Evolutionary conservation across 2,113 vertebrate species (phyloP).

Genomic region (Charadrius vociferus): DNA sequence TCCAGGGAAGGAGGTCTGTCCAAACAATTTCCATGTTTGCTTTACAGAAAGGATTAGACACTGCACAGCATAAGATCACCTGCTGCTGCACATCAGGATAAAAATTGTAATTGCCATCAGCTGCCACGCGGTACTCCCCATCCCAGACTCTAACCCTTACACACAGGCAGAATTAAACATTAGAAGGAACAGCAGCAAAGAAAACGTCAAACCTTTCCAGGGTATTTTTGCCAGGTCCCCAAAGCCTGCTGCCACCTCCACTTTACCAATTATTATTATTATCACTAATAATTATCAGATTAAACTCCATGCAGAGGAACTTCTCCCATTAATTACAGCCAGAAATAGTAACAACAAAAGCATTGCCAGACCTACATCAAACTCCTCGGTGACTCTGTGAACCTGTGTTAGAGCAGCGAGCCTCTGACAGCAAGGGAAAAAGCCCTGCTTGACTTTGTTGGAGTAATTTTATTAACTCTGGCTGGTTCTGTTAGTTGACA

Average conservation of each 20-base stretch:
- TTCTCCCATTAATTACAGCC: slow-evolving; percentile 36
- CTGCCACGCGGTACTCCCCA: neutral
- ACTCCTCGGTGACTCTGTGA: neutral
- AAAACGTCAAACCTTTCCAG: neutral
- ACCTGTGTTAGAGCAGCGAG: neutral
- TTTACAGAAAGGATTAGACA: neutral
- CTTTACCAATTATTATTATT: neutral
- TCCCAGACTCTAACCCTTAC: neutral
- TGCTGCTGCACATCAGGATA: neutral
- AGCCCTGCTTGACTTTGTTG: slow-evolving; percentile 45
- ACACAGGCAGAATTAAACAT: neutral
- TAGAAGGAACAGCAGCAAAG: neutral
- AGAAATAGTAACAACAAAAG: slow-evolving; percentile 34
- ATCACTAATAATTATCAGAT: slow-evolving; percentile 21
- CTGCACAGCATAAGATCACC: neutral
- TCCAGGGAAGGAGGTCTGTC: neutral
- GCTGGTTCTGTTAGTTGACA: slow-evolving; percentile 62
- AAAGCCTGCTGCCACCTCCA: slow-evolving; percentile 5
- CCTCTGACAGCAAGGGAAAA: slow-evolving; percentile 38
- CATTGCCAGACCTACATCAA: neutral
- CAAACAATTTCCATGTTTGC: neutral
- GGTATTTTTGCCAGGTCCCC: neutral
- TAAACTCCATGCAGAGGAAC: slow-evolving; percentile 2
- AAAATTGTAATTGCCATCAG: neutral
- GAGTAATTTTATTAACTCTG: slow-evolving; percentile 72